Evolutionary conservation across 2,888 invertebrate species (phyloP), one percentile per base, ranked within the genome.

Genomic region (Tetragnatha montana): DNA sequence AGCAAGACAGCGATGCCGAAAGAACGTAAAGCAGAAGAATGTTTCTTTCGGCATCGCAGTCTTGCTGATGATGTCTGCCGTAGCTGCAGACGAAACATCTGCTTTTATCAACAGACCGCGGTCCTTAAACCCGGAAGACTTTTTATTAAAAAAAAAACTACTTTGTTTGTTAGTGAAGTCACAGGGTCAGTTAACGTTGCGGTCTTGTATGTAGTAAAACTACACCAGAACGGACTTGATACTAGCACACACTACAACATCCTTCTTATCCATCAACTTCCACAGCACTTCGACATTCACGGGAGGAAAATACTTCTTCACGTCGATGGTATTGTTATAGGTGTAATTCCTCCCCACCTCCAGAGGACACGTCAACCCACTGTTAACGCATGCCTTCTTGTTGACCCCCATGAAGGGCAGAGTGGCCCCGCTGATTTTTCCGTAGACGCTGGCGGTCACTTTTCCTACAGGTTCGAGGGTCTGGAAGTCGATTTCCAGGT

Each of bases 241-340:
- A 8, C 6, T 8, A 22, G 73, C 47, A 60, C 82, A 82, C 17
- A 82, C 60, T n/a, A 82, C n/a, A 22, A 6, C 50, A 6, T 60
- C 50, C 17, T 74, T 50, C 17, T 60, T 73, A 6, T 73, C 73
- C 60, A 8, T 22, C 7, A 82, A 22, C 8, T 60, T 21, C 82
- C 82, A 82, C 35, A n/a, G 51, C 0, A 82, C 82, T 8, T 35
- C 47, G 6, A 73, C 73, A n/a, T 17, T 60, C 1, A 82, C 12
- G 17, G 14, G 2, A 0, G 82, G 82, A 74, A 51, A 82, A 14
- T 14, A 60, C 8, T 7, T n/a, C 22, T 74, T 74, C 1, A 82
- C 74, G n/a, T 21, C 21, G 10, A 82, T 82, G 0, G 19, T 6
- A 82, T 19, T 68, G 4, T 8, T 49, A 22, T 82, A 82, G 12